Base-by-base conservation (phyloP, 2,797 vertebrate genomes). In the Acanthurus leucopareius region DNA sequence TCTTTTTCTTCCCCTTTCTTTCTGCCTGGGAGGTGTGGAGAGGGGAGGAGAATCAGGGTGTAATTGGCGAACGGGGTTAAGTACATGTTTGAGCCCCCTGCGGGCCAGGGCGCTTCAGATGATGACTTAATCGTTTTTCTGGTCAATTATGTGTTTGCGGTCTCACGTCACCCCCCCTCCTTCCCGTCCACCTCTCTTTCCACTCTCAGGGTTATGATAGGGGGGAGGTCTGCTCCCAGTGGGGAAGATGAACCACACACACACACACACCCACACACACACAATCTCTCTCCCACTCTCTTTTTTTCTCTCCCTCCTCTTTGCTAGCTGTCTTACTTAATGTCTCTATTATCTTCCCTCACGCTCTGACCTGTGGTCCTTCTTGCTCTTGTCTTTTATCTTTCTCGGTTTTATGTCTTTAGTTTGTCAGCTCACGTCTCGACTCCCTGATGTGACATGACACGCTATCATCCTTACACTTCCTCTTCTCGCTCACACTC, bases 61-160 rank as follows among this genome's bases (percentile, higher is more conserved):
- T 98, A 97, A 98, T 97, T 97, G 97, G 97, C 96, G 96, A 96
- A 97, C 96, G 97, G 91, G 97, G 97, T 98, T 99, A 99, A 98
- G 97, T 98, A 98, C 97, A 97, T 97, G 97, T 98, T 97, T 97
- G 97, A 98, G 97, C 97, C 97, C 93, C 97, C 97, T 95, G 96
- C 95, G 96, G 97, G 96, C 97, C 95, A 94, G 97, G 97, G 96
- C 96, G 95, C 91, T 97, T 97, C 96, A 97, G 96, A 97, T 98
- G 97, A 99, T 97, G 97, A 98, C 97, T 99, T 98, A 98, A 99
- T 98, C 96, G 97, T 98, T 98, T 93, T 98, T 98, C 97, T 97
- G 97, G 96, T 98, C 97, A 98, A 98, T 98, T 98, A 98, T 97
- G 96, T 97, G 97, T 96, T 93, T 93, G 93, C 74, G 81, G 93